Evolutionary conservation across 2,113 vertebrate genomes (phyloP).

Genomic region (Sprattus sprattus): DNA sequence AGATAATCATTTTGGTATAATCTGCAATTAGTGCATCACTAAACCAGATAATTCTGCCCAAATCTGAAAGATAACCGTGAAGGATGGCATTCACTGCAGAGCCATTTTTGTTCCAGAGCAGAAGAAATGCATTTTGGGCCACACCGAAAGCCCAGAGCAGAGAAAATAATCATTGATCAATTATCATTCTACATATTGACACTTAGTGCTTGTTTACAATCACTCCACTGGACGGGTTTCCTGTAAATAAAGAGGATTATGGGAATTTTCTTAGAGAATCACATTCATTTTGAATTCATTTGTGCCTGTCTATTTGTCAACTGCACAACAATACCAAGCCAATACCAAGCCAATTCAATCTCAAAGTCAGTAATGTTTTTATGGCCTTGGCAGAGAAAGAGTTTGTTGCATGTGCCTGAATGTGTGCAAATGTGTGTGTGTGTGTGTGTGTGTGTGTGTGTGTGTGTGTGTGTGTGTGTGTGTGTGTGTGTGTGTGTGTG

Average conservation of each 20-base stretch:
- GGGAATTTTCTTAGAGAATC: constrained; percentile 15
- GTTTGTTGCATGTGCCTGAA: neutral
- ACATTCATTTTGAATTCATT: constrained; percentile 19
- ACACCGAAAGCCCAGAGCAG: neutral
- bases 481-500: neutral
- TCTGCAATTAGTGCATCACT: neutral
- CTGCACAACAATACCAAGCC: constrained; percentile 8
- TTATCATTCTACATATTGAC: constrained; percentile 2
- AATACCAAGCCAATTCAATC: constrained; percentile 11
- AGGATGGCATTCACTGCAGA: neutral
- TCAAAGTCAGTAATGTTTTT: constrained; percentile 17
- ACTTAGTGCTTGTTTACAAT: constrained; percentile 18
- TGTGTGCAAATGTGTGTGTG: constrained; percentile 8
- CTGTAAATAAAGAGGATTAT: constrained; percentile 17
- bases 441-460: constrained; percentile 8
- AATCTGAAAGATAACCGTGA: neutral
- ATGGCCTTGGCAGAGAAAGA: constrained; percentile 16
- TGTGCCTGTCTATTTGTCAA: constrained; percentile 16
- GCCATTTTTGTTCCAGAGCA: neutral
- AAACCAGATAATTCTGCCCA: neutral
- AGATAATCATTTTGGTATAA: neutral
- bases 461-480: neutral
- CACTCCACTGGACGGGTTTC: neutral
- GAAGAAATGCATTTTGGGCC: constrained; percentile 3
- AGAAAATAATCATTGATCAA: constrained; percentile 17